Percentiles rank a stretch among this genome's conserved stretches.
Evolutionary conservation across 2,888 invertebrate species (phyloP).

Genomic region (Apomyelois bistriatella): DNA sequence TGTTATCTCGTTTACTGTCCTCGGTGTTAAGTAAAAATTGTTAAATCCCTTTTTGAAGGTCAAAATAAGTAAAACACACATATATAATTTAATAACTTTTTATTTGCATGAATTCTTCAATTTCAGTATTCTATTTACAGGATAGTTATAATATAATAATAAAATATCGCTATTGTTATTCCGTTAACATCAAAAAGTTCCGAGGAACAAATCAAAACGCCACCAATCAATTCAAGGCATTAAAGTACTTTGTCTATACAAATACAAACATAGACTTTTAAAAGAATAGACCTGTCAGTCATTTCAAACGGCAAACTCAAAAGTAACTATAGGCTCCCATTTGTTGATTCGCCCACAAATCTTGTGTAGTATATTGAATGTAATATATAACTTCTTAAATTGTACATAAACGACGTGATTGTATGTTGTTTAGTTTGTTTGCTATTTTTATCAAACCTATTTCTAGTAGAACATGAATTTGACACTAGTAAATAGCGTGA

Average conservation of each 20-base stretch:
- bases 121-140: constrained; percentile 49
- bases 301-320: background rate
- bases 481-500: too few relatives aligned
- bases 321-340: too few relatives aligned
- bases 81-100: constrained; percentile 34
- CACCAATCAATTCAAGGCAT: constrained; percentile 4
- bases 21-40: too few relatives aligned
- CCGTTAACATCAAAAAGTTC: constrained; percentile 34
- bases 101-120: constrained; percentile 45
- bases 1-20: too few relatives aligned
- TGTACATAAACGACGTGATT: too few relatives aligned
- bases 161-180: constrained; percentile 35
- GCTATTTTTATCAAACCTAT: too few relatives aligned
- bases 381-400: too few relatives aligned
- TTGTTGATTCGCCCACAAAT: too few relatives aligned
- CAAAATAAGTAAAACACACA: constrained; percentile 5
- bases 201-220: constrained; percentile 3
- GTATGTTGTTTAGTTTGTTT: too few relatives aligned
- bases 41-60: too few relatives aligned
- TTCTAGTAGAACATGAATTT: too few relatives aligned
- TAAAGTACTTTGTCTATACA: background rate
- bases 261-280: background rate
- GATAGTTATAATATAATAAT: constrained; percentile 35
- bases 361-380: too few relatives aligned
- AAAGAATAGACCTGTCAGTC: background rate